These are phyloP conservation scores for Eptatretus burgeri DNA, from an alignment of 2,113 vertebrate genomes.

Conservation along the genomic window DNA sequence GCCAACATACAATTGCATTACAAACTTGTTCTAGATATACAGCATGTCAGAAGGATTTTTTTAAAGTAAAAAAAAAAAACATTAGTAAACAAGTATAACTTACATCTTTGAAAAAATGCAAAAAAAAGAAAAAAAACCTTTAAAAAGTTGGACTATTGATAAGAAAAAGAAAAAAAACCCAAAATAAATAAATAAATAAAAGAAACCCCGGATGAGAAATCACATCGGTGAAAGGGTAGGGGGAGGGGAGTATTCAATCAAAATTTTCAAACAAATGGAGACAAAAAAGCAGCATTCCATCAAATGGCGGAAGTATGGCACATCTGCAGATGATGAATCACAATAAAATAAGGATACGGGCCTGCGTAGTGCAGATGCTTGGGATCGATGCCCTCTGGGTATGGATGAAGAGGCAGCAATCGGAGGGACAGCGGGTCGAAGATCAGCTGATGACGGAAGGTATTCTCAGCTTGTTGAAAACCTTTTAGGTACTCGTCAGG, in stretches of 20 bases:
- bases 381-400: constrained; percentile 31
- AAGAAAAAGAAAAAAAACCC: not conserved
- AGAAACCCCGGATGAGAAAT: not conserved
- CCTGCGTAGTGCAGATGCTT: constrained; percentile 45
- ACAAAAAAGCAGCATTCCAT: constrained; percentile 1
- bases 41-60: too few species aligned
- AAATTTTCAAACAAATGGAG: not conserved
- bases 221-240: not conserved
- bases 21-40: too few species aligned
- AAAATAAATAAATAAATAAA: too few species aligned
- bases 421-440: constrained; percentile 54
- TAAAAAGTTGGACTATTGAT: too few species aligned
- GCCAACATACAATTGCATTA: too few species aligned
- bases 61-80: too few species aligned
- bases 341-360: constrained; percentile 40
- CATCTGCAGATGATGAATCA: too few species aligned
- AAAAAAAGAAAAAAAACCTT: not conserved
- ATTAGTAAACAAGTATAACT: too few species aligned
- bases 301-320: not conserved
- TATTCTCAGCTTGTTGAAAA: constrained; percentile 64
- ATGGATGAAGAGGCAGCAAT: constrained; percentile 54
- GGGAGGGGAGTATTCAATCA: not conserved
- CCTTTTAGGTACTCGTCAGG: constrained; percentile 59
- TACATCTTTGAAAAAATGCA: too few species aligned
- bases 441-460: constrained; percentile 79